Percentiles rank a stretch among this genome's conserved stretches.
These are phyloP conservation scores for Syrrhaptes paradoxus DNA, from an alignment of 2,113 vertebrate species.

Conservation along the genomic window DNA sequence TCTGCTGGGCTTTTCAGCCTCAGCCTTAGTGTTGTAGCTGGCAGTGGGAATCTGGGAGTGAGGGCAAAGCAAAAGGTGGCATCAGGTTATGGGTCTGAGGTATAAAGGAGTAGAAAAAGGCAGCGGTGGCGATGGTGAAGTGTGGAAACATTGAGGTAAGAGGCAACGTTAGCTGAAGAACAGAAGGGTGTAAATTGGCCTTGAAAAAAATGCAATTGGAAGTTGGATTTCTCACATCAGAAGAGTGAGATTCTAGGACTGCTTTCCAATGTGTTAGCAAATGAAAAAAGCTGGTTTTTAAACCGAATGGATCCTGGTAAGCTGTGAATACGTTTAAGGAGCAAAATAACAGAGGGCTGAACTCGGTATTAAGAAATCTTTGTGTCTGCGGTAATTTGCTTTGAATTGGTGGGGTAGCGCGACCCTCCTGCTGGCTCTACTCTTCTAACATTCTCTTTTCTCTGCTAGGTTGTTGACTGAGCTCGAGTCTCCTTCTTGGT, in stretches of 20 bases:
- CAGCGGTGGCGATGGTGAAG: neutral
- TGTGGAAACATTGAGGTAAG: neutral
- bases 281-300: neutral
- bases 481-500: slow-evolving; percentile 92
- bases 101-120: neutral
- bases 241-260: neutral
- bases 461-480: slow-evolving; percentile 82
- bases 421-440: neutral
- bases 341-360: neutral
- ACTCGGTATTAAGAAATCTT: neutral
- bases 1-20: neutral
- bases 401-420: neutral
- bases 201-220: neutral
- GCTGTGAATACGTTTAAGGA: neutral
- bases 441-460: neutral
- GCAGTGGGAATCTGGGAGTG: neutral
- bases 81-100: neutral
- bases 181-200: neutral
- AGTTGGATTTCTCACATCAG: neutral
- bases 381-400: neutral
- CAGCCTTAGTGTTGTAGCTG: neutral
- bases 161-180: neutral
- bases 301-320: fast-evolving
- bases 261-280: fast-evolving
- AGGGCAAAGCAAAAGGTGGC: neutral